Evolutionary conservation across 2,888 invertebrate species (phyloP).

Genomic region (Sylvicola fuscatus): DNA sequence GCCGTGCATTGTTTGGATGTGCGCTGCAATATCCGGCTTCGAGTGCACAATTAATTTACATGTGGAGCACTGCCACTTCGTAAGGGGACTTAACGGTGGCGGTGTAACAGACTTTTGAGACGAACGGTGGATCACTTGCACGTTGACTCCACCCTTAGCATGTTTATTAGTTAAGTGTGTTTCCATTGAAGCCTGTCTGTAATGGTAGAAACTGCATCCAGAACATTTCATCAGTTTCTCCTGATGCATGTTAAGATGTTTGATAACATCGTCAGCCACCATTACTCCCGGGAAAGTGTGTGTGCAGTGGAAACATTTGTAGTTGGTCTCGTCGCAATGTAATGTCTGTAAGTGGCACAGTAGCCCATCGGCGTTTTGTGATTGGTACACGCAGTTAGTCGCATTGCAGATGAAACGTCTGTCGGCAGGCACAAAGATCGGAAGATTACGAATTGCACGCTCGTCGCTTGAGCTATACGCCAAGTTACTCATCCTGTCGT

Average conservation of each 20-base stretch:
- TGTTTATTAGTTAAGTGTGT: constrained; percentile 44
- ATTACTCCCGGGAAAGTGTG: constrained; percentile 28
- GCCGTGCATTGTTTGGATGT: constrained; percentile 22
- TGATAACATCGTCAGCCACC: constrained; percentile 36
- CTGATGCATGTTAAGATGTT: constrained; percentile 60
- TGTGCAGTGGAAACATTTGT: constrained; percentile 53
- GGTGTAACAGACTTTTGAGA: not conserved
- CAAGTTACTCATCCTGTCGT: constrained; percentile 68
- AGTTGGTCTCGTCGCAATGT: constrained; percentile 37
- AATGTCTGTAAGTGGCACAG: constrained; percentile 50
- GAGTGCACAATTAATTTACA: constrained; percentile 39
- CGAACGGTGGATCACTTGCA: constrained; percentile 19
- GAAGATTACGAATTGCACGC: constrained; percentile 14
- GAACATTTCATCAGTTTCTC: constrained; percentile 49
- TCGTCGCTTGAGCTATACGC: constrained; percentile 46
- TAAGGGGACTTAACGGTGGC: constrained; percentile 10
- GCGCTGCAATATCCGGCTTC: constrained; percentile 36
- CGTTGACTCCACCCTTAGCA: constrained; percentile 24
- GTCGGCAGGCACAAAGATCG: constrained; percentile 22
- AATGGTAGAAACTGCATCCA: constrained; percentile 43
- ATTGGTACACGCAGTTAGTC: constrained; percentile 44
- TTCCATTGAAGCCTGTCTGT: constrained; percentile 38
- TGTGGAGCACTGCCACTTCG: constrained; percentile 33
- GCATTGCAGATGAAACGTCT: constrained; percentile 54
- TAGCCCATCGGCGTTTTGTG: constrained; percentile 48